phyloP scores from a whole-genome alignment of 1,140 invertebrate genomes.

The Drosophila setifemur region DNA sequence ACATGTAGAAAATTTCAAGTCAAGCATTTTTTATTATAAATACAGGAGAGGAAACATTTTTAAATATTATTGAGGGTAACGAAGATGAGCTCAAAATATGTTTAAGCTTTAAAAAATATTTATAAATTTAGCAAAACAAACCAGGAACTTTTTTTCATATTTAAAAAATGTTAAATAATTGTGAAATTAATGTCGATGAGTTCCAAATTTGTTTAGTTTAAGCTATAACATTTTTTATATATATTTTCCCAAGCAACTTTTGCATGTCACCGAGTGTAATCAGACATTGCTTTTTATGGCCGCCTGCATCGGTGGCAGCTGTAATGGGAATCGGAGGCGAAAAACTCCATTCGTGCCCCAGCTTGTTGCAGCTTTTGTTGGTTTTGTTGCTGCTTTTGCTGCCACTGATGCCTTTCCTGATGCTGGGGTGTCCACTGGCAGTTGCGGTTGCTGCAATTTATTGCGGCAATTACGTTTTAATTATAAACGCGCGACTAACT shows the following conservation, averaged over 20 bases:
- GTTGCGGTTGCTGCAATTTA: slow-evolving; percentile 75
- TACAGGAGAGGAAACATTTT: no score
- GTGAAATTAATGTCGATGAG: no score
- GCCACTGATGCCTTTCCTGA: not conserved
- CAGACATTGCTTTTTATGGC: slow-evolving; percentile 53
- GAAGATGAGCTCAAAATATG: no score
- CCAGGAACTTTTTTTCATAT: no score
- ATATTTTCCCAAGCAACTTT: not conserved
- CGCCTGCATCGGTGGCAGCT: slow-evolving; percentile 50
- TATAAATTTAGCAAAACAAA: no score
- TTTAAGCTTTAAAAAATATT: no score
- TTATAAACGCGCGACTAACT: slow-evolving; percentile 75
- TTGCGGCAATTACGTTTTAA: slow-evolving; percentile 78
- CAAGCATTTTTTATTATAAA: no score
- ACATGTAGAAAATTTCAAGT: no score
- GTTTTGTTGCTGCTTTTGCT: not conserved
- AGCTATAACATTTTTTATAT: not conserved
- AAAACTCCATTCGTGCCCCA: slow-evolving; percentile 33
- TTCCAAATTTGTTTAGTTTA: no score
- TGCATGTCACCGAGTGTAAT: slow-evolving; percentile 19
- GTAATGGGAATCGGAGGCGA: slow-evolving; percentile 58
- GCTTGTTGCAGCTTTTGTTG: slow-evolving; percentile 7
- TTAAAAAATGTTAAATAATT: no score
- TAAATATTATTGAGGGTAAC: no score
- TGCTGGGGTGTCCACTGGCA: slow-evolving; percentile 36